Evolutionary conservation across 2,113 vertebrate genomes (phyloP), one percentile per base, ranked within the genome.

Genomic region (Cheirogaleus medius): DNA sequence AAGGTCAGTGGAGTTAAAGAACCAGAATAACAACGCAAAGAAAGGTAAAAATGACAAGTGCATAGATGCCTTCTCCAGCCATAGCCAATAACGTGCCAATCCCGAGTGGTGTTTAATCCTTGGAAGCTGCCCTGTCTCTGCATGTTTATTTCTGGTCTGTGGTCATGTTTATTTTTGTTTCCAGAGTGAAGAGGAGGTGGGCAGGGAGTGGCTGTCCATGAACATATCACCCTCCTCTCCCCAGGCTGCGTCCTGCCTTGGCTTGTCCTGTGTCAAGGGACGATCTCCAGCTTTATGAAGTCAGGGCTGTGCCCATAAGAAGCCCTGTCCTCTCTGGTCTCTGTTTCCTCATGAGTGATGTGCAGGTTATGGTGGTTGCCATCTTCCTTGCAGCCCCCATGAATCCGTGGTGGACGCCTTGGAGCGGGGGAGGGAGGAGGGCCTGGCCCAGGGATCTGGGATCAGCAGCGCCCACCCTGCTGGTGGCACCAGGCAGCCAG

Each of bases 391-490:
- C 21, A 6, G 37, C 5, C 56, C 27, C 1, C 3, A 13, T 56
- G 84, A 71, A 74, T 73, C 5, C 3, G 11, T 73, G 74, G 68
- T 10, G 6, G 49, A 27, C 2, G 76, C 63, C 39, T 7, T 25
- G 17, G 60, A 47, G 29, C 49, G 32, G 87, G 44, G 68, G 44
- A 69, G 20, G 49, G 20, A 81, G 60, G 25, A 11, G 8, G 34
- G 9, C 23, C 10, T 5, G 6, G 29, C 1, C 13, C 20, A 34
- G 12, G 8, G 14, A 66, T 27, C 69, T 8, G n/a, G 37, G 73
- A 25, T 34, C 44, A 78, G 44, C 20, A 3, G 3, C 0, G 1
- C 39, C 20, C 52, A 32, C 11, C 11, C 9, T 39, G 23, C 5
- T 23, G 14, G 68, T 1, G 6, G 27, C 10, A 54, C 58, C 18